Conservation (phyloP, 2,888 invertebrate species). For the Apodemia duryi region DNA sequence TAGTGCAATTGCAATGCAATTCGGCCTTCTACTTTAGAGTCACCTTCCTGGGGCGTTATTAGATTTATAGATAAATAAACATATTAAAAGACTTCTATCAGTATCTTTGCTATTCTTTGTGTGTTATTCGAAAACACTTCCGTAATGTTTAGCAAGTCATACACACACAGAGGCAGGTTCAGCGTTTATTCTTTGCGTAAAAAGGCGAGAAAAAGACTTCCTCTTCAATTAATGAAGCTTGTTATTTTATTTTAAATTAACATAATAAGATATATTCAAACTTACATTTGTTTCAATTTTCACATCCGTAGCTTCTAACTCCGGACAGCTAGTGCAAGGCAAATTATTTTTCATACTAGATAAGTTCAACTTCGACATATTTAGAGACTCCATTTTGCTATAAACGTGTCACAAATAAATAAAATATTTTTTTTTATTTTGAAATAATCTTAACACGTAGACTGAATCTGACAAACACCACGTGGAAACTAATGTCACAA, state of each 20-base stretch:
- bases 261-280: slow-evolving; percentile 2
- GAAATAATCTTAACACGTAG: slow-evolving; percentile 63
- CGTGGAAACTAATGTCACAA: slow-evolving; percentile 73
- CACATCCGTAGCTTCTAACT: slow-evolving; percentile 46
- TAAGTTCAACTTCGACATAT: slow-evolving; percentile 66
- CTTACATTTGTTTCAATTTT: slow-evolving; percentile 58
- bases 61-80: too few relatives aligned
- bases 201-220: too few relatives aligned
- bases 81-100: too few relatives aligned
- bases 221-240: background rate
- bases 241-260: background rate
- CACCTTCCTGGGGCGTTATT: too few relatives aligned
- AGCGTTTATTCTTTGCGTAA: too few relatives aligned
- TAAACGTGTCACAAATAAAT: slow-evolving; percentile 26
- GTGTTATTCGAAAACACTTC: too few relatives aligned
- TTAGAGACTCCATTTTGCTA: slow-evolving; percentile 60
- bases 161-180: too few relatives aligned
- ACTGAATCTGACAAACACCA: slow-evolving; percentile 67
- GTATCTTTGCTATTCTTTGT: too few relatives aligned
- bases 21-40: too few relatives aligned
- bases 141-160: too few relatives aligned
- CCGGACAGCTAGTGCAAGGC: slow-evolving; percentile 45
- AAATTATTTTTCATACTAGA: slow-evolving; percentile 57
- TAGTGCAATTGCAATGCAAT: too few relatives aligned
- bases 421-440: slow-evolving; percentile 38